These are phyloP conservation scores for Synanthedon vespiformis DNA, from an alignment of 2,888 invertebrate genomes.

Conservation along the genomic window DNA sequence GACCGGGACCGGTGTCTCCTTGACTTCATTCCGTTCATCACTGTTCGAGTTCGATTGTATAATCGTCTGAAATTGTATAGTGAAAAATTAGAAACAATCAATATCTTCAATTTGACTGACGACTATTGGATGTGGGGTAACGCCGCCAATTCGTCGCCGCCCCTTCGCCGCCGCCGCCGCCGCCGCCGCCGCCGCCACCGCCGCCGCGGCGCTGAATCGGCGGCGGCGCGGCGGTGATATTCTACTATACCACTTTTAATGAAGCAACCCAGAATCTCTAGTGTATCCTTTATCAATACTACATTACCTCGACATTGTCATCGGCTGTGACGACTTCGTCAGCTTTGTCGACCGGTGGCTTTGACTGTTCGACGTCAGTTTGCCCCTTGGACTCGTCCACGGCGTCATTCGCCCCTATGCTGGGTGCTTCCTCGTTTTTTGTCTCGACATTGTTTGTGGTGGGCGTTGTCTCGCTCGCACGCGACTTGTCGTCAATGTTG, in stretches of 20 bases:
- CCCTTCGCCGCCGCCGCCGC: no score
- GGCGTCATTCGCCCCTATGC: slow-evolving; percentile 23
- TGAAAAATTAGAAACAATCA: no score
- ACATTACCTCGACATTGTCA: background rate
- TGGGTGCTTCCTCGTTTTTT: slow-evolving; percentile 28
- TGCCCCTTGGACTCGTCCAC: background rate
- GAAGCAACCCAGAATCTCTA: no score
- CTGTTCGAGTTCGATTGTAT: background rate
- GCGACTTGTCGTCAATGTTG: slow-evolving; percentile 5
- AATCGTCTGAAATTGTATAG: no score
- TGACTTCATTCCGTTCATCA: slow-evolving; percentile 19
- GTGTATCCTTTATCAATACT: no score
- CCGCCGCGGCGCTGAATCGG: no score
- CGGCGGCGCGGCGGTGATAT: no score
- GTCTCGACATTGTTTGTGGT: background rate
- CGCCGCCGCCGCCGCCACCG: no score
- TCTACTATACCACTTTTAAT: no score
- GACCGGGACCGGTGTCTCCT: slow-evolving; percentile 15
- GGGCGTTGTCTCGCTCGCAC: slow-evolving; percentile 3
- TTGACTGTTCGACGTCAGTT: background rate
- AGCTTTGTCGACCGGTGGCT: background rate
- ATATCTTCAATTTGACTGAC: no score
- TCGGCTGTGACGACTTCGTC: slow-evolving; percentile 1
- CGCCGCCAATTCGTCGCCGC: no score
- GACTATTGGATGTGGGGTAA: no score